These are phyloP conservation scores for Melanocharis versteri DNA, from an alignment of 2,113 vertebrate species.

Conservation along the genomic window DNA sequence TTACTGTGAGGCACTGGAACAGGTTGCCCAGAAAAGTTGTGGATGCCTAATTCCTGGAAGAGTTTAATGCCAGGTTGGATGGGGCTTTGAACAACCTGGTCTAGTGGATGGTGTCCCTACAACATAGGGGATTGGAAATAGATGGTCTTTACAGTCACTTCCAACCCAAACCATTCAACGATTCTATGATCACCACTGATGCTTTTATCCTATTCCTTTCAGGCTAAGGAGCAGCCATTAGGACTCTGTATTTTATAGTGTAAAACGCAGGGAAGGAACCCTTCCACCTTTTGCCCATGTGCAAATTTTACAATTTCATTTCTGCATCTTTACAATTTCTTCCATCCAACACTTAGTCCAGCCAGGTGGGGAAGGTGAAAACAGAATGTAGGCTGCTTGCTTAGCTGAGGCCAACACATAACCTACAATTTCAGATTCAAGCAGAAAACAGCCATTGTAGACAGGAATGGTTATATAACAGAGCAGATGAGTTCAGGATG, in stretches of 20 bases:
- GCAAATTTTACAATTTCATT: not conserved
- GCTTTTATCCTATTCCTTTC: not conserved
- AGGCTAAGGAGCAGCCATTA: not conserved
- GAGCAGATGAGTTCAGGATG: not conserved
- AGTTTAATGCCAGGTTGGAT: not conserved
- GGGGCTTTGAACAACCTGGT: not conserved
- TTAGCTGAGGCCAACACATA: not conserved
- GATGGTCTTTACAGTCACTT: not conserved
- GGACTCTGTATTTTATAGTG: not conserved
- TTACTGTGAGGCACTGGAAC: not conserved
- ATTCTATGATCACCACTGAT: not conserved
- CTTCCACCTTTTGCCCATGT: not conserved
- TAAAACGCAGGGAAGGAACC: not conserved
- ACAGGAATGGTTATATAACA: slow-evolving; percentile 25
- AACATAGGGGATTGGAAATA: not conserved
- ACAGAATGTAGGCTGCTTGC: not conserved
- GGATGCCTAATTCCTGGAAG: not conserved
- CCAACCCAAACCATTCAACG: not conserved
- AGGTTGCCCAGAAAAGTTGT: not conserved
- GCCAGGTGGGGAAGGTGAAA: slow-evolving; percentile 5
- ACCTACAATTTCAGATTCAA: slow-evolving; percentile 32
- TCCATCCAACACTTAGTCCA: not conserved
- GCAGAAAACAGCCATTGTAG: not conserved
- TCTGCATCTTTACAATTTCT: not conserved
- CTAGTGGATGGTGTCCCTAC: not conserved